Evolutionary conservation across 2,888 invertebrate genomes (phyloP).

Genomic region (Ophion ellenae): DNA sequence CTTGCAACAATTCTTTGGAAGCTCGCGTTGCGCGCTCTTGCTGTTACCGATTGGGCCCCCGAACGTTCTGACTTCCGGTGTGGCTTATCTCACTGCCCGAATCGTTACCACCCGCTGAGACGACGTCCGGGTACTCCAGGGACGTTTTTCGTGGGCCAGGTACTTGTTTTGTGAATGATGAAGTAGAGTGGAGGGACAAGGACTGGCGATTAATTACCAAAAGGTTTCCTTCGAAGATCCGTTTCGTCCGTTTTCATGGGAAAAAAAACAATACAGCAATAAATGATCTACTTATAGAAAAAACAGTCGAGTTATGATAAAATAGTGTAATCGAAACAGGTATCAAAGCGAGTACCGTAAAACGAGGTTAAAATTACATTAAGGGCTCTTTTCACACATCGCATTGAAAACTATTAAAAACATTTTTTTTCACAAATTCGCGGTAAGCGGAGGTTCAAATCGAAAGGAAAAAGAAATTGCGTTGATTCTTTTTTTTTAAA

Average conservation of each 20-base stretch:
- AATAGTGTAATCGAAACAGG: too few relatives aligned
- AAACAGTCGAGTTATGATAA: neutral
- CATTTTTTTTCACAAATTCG: too few relatives aligned
- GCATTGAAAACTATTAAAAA: too few relatives aligned
- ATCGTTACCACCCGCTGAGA: conserved; percentile 57
- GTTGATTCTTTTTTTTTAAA: too few relatives aligned
- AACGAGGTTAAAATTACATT: too few relatives aligned
- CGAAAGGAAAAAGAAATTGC: too few relatives aligned
- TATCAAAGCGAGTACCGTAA: too few relatives aligned
- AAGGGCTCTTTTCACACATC: too few relatives aligned
- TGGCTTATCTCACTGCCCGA: conserved; percentile 48
- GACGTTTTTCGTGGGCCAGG: conserved; percentile 39
- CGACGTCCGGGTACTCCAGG: conserved; percentile 14
- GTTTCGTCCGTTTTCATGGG: too few relatives aligned
- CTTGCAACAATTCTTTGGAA: conserved; percentile 46
- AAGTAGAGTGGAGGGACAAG: conserved; percentile 13
- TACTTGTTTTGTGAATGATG: conserved; percentile 29
- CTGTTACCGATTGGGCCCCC: conserved; percentile 37
- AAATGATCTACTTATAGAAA: neutral
- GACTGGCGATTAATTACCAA: conserved; percentile 43
- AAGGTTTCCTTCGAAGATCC: conserved; percentile 16
- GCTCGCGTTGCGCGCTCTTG: conserved; percentile 57
- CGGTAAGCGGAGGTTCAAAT: too few relatives aligned
- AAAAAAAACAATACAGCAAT: neutral
- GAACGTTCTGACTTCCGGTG: conserved; percentile 62